phyloP scores from a whole-genome alignment of 2,797 vertebrate species.

The Xiphophorus birchmanni region DNA sequence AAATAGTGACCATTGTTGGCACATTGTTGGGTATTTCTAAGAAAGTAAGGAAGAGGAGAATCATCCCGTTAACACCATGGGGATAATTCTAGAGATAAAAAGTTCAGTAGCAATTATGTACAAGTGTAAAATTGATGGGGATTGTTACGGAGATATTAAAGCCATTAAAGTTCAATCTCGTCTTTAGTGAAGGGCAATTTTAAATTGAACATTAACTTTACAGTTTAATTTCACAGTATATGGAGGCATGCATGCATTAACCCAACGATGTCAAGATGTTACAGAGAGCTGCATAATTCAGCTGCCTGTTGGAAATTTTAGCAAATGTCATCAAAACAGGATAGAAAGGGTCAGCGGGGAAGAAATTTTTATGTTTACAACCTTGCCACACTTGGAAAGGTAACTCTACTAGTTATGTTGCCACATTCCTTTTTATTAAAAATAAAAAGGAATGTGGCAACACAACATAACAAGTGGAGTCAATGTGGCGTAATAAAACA shows the following conservation, averaged over 20 bases:
- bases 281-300: constrained; percentile 11
- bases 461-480: constrained; percentile 32
- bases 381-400: constrained; percentile 16
- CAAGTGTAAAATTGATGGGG: constrained; percentile 33
- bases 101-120: constrained; percentile 20
- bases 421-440: background rate
- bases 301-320: constrained; percentile 16
- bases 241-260: constrained; percentile 16
- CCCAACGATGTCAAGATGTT: constrained; percentile 22
- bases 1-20: background rate
- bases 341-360: constrained; percentile 13
- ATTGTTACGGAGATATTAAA: constrained; percentile 23
- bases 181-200: constrained; percentile 36
- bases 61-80: background rate
- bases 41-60: background rate
- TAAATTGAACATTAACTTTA: constrained; percentile 33
- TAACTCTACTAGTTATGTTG: too few relatives aligned
- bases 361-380: constrained; percentile 30
- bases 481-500: constrained; percentile 42
- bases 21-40: background rate
- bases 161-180: constrained; percentile 47
- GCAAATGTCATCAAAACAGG: constrained; percentile 1
- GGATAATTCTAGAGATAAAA: constrained; percentile 6
- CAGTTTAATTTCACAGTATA: constrained; percentile 21
- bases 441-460: constrained; percentile 36